These are phyloP conservation scores for Hypselothyrea guttata DNA, from an alignment of 2,888 invertebrate species.

Conservation along the genomic window DNA sequence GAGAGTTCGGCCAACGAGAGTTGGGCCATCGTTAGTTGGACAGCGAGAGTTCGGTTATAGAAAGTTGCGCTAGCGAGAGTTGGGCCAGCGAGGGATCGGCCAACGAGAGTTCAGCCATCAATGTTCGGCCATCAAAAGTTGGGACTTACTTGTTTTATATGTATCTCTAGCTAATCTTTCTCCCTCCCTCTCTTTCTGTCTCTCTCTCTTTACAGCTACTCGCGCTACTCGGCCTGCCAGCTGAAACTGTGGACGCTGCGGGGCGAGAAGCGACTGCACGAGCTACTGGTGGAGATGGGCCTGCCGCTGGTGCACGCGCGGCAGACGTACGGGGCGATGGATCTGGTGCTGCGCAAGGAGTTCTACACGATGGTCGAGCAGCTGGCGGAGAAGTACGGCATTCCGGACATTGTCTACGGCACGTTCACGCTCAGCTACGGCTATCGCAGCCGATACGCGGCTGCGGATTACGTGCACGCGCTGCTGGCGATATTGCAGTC, in stretches of 20 bases:
- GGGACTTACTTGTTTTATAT: too few relatives aligned
- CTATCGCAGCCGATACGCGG: constrained; percentile 90
- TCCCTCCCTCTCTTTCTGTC: neutral
- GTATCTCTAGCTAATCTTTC: neutral
- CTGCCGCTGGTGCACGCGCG: constrained; percentile 93
- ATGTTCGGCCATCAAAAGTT: too few relatives aligned
- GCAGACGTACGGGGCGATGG: constrained; percentile 94
- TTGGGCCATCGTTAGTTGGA: too few relatives aligned
- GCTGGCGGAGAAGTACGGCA: constrained; percentile 86
- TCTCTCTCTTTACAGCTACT: constrained; percentile 83
- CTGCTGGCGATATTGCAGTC: constrained; percentile 88
- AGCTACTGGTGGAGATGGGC: constrained; percentile 96
- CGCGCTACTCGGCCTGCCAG: constrained; percentile 90
- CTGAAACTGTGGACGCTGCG: constrained; percentile 93
- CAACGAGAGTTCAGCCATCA: too few relatives aligned
- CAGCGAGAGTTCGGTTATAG: too few relatives aligned
- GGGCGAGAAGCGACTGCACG: constrained; percentile 91
- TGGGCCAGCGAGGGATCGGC: too few relatives aligned
- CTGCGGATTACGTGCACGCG: constrained; percentile 92
- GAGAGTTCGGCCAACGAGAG: too few relatives aligned
- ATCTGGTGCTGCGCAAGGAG: constrained; percentile 89
- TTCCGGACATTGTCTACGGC: constrained; percentile 88
- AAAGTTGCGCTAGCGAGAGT: too few relatives aligned
- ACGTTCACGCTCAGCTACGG: constrained; percentile 92
- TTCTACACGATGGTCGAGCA: constrained; percentile 88